phyloP scores from a whole-genome alignment of 35 echinoderm and acorn worm genomes.

The Nesometra sesokonis region DNA sequence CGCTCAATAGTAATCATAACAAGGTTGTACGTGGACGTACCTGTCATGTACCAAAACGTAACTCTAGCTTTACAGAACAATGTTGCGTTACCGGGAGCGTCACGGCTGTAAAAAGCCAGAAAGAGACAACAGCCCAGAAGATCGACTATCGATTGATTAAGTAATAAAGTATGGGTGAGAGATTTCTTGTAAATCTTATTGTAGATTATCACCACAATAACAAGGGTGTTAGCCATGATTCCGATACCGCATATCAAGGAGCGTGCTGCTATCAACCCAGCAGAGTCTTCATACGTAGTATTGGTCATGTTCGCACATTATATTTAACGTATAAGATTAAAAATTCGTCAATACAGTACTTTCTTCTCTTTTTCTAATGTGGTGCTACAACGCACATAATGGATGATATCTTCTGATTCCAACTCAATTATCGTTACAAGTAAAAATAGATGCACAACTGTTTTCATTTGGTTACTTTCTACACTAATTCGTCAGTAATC shows the following conservation, averaged over 20 bases:
- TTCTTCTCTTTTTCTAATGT: no score
- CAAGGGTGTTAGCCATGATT: neutral
- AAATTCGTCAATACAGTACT: no score
- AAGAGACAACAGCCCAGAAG: neutral
- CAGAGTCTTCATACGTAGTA: neutral
- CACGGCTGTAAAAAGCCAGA: neutral
- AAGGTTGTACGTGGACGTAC: neutral
- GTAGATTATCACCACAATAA: neutral
- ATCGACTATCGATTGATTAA: neutral
- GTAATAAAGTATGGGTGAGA: neutral
- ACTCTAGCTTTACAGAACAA: neutral
- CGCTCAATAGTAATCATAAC: neutral
- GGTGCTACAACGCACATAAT: no score
- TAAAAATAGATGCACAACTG: no score
- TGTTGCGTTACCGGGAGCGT: neutral
- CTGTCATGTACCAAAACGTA: neutral
- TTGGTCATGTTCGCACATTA: no score
- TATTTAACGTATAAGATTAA: no score
- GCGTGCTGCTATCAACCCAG: neutral
- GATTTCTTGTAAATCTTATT: neutral
- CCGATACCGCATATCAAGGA: neutral
- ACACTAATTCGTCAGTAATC: no score
- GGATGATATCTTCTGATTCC: no score
- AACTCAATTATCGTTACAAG: no score
- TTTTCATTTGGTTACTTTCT: no score